Conservation (phyloP, 2,888 invertebrate species). For the Anodontia alba region DNA sequence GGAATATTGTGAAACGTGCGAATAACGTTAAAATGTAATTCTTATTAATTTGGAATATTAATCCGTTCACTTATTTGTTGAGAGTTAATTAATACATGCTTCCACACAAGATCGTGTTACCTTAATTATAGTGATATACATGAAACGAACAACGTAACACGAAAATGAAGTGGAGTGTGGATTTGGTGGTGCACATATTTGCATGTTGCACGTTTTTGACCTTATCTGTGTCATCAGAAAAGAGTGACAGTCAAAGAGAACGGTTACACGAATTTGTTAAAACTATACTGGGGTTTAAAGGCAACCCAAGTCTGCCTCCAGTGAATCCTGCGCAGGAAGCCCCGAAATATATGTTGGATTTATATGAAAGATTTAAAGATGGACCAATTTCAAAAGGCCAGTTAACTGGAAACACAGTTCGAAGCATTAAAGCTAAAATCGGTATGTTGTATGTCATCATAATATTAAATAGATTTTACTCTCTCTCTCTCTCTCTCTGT, state of each 20-base stretch:
- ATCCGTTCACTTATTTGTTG: too few relatives aligned
- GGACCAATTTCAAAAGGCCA: constrained; percentile 65
- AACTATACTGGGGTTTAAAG: constrained; percentile 70
- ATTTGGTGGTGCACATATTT: constrained; percentile 1
- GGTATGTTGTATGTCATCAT: constrained; percentile 64
- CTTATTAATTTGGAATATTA: too few relatives aligned
- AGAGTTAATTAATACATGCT: too few relatives aligned
- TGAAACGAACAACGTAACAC: not conserved
- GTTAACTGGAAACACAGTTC: constrained; percentile 74
- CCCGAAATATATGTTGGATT: constrained; percentile 79
- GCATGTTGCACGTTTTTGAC: constrained; percentile 5
- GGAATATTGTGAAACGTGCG: too few relatives aligned
- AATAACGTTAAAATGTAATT: too few relatives aligned
- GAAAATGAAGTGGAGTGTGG: constrained; percentile 4
- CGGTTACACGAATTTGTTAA: constrained; percentile 70
- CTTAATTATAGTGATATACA: not conserved
- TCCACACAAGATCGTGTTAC: too few relatives aligned
- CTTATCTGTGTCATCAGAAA: not conserved
- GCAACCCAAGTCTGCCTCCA: constrained; percentile 54
- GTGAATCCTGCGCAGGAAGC: constrained; percentile 58
- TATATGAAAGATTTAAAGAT: constrained; percentile 78
- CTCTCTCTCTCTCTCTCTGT: not conserved
- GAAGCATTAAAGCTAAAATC: constrained; percentile 77
- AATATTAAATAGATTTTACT: not conserved
- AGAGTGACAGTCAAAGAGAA: constrained; percentile 16